Evolutionary conservation across 2,888 invertebrate species (phyloP).

Genomic region (Nephrotoma guestfalica): DNA sequence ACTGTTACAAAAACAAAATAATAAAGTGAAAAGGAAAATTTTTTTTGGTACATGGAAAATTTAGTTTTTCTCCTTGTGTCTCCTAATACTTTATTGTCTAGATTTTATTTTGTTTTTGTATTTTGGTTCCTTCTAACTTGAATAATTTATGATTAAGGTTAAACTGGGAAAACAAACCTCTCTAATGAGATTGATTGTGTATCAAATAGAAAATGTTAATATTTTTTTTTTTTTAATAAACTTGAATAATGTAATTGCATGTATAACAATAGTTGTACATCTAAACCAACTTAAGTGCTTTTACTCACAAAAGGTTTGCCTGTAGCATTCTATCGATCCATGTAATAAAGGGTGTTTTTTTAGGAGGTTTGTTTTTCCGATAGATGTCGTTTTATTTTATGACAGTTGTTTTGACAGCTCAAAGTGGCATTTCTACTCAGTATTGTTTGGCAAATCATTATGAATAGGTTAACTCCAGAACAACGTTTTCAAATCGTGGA

Average conservation of each 20-base stretch:
- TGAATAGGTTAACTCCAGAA: no score
- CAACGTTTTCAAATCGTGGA: no score
- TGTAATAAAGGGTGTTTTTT: no score
- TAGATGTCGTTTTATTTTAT: no score
- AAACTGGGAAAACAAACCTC: neutral
- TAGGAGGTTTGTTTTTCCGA: no score
- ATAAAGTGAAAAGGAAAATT: neutral
- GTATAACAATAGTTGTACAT: neutral
- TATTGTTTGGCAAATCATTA: no score
- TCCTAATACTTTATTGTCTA: neutral
- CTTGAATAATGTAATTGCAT: neutral
- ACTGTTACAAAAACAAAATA: neutral
- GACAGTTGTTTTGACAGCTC: no score
- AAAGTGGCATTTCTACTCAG: no score
- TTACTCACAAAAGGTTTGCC: no score
- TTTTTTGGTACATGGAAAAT: neutral
- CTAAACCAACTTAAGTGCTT: no score
- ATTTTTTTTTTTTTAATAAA: neutral
- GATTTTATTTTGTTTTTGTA: neutral
- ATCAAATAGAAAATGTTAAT: neutral
- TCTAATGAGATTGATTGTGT: neutral
- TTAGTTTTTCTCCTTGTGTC: neutral
- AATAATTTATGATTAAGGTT: neutral
- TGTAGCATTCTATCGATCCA: no score
- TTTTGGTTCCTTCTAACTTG: neutral